phyloP scores from a whole-genome alignment of 2,113 vertebrate species.

The Zootoca vivipara region DNA sequence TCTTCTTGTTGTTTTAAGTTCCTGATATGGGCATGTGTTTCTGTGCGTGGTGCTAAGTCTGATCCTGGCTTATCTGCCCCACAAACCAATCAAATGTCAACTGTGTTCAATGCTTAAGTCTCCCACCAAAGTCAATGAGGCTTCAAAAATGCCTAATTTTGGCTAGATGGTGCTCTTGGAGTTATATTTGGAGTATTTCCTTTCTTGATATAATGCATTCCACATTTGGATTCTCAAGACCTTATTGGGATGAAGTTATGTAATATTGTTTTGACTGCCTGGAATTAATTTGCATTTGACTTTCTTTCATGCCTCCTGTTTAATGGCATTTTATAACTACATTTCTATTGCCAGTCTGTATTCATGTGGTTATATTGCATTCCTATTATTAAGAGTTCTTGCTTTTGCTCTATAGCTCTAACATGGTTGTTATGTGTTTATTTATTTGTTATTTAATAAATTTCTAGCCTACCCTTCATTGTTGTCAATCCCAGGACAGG shows the following conservation, averaged over 20 bases:
- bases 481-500: too few relatives aligned
- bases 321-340: neutral
- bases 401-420: neutral
- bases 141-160: neutral
- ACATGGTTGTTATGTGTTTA: neutral
- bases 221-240: neutral
- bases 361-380: neutral
- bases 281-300: neutral
- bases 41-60: neutral
- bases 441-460: neutral
- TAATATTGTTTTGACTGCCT: neutral
- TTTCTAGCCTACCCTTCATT: neutral
- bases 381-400: neutral
- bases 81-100: neutral
- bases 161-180: neutral
- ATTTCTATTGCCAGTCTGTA: neutral
- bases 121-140: neutral
- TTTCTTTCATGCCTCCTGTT: neutral
- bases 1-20: neutral
- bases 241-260: neutral
- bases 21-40: neutral
- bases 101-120: neutral
- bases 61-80: neutral
- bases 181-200: neutral
- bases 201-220: neutral